These are phyloP conservation scores for Danio choprae DNA, from an alignment of 2,797 vertebrate species.

Conservation along the genomic window DNA sequence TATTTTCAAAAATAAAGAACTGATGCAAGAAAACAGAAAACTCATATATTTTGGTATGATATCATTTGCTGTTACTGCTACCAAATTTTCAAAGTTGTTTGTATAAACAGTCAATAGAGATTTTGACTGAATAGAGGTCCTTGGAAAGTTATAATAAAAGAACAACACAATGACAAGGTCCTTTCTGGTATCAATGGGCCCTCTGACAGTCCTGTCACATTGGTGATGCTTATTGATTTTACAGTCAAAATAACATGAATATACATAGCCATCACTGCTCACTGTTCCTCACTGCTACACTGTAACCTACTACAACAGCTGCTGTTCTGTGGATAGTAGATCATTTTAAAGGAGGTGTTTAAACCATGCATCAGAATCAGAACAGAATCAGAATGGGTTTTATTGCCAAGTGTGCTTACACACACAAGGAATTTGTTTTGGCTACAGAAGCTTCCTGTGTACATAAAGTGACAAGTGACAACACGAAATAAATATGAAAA, in stretches of 20 bases:
- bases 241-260: constrained; percentile 45
- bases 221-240: constrained; percentile 54
- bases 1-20: neutral
- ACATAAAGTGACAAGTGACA: too few species aligned
- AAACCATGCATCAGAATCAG: too few species aligned
- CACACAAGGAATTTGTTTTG: too few species aligned
- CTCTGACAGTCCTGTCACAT: constrained; percentile 40
- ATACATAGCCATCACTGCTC: constrained; percentile 54
- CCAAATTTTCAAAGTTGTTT: neutral
- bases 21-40: neutral
- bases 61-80: neutral
- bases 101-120: neutral
- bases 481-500: too few species aligned
- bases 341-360: neutral
- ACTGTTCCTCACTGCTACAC: constrained; percentile 29
- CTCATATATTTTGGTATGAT: neutral
- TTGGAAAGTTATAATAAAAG: constrained; percentile 24
- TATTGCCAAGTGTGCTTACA: too few species aligned
- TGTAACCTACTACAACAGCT: constrained; percentile 29
- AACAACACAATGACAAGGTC: constrained; percentile 14
- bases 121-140: constrained; percentile 6
- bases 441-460: too few species aligned
- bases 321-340: constrained; percentile 5
- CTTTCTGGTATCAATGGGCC: constrained; percentile 28
- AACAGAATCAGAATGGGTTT: too few species aligned